Conservation (phyloP, 2,888 invertebrate genomes). For the Aphidius colemani region DNA sequence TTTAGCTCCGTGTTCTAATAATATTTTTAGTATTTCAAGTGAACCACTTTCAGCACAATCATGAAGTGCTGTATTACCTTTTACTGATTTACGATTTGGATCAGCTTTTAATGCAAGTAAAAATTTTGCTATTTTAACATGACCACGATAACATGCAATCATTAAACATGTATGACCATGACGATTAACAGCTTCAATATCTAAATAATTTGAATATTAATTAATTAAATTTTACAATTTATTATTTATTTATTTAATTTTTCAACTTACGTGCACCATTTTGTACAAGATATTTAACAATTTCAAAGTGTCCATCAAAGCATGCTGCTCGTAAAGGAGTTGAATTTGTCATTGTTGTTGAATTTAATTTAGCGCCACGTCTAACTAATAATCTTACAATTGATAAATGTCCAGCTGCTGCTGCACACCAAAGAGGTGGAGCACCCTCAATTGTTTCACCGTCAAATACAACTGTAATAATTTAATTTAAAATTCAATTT, state of each 20-base stretch:
- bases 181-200: constrained; percentile 94
- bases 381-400: constrained; percentile 84
- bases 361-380: constrained; percentile 89
- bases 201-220: constrained; percentile 56
- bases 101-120: constrained; percentile 85
- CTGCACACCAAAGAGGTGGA: constrained; percentile 96
- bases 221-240: too few species aligned
- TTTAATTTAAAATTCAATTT: too few species aligned
- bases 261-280: constrained; percentile 76
- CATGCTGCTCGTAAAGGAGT: constrained; percentile 94
- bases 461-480: constrained; percentile 83
- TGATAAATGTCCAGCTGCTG: constrained; percentile 90
- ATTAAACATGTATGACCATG: constrained; percentile 97
- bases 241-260: too few species aligned
- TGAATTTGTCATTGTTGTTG: constrained; percentile 91
- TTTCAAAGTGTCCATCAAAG: constrained; percentile 94
- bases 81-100: constrained; percentile 90
- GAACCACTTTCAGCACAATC: constrained; percentile 97
- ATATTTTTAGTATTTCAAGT: constrained; percentile 86
- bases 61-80: constrained; percentile 95
- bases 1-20: constrained; percentile 84
- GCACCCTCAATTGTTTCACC: constrained; percentile 97
- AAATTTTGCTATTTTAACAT: constrained; percentile 88
- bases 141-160: constrained; percentile 97
- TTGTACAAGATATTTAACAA: constrained; percentile 90